These are phyloP conservation scores for Pimephales promelas DNA, from an alignment of 2,113 vertebrate genomes.

Conservation along the genomic window DNA sequence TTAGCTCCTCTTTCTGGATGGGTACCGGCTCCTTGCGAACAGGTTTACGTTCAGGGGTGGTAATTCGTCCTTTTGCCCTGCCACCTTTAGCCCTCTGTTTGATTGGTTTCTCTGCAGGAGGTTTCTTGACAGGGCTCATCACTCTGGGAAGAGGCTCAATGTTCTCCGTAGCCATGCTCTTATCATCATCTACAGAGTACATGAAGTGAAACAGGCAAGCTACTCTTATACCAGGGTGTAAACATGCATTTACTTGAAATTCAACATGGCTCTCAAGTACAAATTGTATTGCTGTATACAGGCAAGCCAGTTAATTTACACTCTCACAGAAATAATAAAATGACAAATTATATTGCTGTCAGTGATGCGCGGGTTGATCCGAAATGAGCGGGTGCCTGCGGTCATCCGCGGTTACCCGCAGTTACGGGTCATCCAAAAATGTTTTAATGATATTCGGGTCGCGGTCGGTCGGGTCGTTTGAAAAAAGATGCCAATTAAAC, in stretches of 20 bases:
- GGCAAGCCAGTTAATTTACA: not conserved
- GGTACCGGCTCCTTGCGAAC: slow-evolving; percentile 89
- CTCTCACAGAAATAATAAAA: not conserved
- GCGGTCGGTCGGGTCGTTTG: too few species aligned
- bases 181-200: slow-evolving; percentile 91
- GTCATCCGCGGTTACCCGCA: too few species aligned
- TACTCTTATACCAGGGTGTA: slow-evolving; percentile 9
- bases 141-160: slow-evolving; percentile 89
- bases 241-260: slow-evolving; percentile 6
- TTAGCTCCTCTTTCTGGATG: slow-evolving; percentile 92
- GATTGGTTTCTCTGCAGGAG: slow-evolving; percentile 80
- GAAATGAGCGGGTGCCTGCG: too few species aligned
- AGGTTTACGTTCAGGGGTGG: slow-evolving; percentile 95
- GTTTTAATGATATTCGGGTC: too few species aligned
- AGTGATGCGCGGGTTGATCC: too few species aligned
- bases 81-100: slow-evolving; percentile 88
- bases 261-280: not conserved
- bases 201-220: slow-evolving; percentile 72
- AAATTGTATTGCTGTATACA: not conserved
- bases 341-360: not conserved
- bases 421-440: too few species aligned
- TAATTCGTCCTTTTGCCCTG: slow-evolving; percentile 87
- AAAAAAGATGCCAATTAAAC: too few species aligned
- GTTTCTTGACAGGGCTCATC: slow-evolving; percentile 76
- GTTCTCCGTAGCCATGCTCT: slow-evolving; percentile 92